Evolutionary conservation across 2,113 vertebrate genomes (phyloP).

Genomic region (Megaleporinus macrocephalus): DNA sequence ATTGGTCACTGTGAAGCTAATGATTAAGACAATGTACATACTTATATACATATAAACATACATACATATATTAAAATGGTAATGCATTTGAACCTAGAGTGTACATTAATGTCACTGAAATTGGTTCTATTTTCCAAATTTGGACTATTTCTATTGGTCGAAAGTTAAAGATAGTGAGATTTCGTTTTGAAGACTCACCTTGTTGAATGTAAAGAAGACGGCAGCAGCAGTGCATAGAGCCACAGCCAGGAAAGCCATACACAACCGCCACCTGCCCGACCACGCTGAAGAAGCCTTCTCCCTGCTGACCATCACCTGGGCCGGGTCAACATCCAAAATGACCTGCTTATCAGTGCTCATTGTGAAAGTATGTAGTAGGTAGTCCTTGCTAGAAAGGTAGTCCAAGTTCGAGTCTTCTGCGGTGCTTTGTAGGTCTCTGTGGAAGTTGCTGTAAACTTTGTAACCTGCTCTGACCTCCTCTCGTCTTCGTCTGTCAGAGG

Average conservation of each 20-base stretch:
- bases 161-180: too few species aligned
- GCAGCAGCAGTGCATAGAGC: slow-evolving; percentile 58
- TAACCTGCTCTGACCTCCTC: background rate
- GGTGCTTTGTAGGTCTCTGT: background rate
- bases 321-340: slow-evolving; percentile 43
- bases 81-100: too few species aligned
- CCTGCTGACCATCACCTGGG: slow-evolving; percentile 14
- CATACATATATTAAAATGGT: background rate
- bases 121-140: background rate
- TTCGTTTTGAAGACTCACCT: slow-evolving; percentile 70
- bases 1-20: background rate
- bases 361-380: background rate
- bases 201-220: slow-evolving; percentile 47
- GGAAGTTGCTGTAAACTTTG: background rate
- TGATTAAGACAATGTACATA: background rate
- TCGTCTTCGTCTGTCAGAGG: background rate
- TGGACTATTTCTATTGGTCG: background rate
- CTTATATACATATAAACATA: too few species aligned
- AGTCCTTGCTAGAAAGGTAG: slow-evolving; percentile 20
- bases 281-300: background rate
- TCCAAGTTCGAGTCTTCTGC: background rate
- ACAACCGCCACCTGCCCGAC: slow-evolving; percentile 34
- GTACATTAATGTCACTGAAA: background rate
- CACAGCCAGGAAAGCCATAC: slow-evolving; percentile 47
- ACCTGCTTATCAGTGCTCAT: slow-evolving; percentile 63